Evolutionary conservation across 1,140 invertebrate species (phyloP).

Genomic region (Nylanderia fulva): DNA sequence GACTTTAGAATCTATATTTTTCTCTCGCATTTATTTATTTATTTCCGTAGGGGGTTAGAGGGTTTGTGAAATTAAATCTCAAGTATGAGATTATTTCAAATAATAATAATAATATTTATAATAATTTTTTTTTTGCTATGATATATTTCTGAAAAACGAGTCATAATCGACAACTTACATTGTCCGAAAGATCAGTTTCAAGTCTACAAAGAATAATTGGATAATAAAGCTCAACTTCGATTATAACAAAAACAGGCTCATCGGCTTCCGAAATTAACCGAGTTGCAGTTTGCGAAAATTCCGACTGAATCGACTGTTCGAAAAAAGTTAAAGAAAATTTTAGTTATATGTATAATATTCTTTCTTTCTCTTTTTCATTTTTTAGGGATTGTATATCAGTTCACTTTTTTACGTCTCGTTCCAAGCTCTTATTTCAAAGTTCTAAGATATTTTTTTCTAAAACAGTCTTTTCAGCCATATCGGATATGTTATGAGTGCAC

Average conservation of each 20-base stretch:
- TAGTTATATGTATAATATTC: background rate
- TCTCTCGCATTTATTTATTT: no score
- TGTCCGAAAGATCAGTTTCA: conserved; percentile 59
- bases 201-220: conserved; percentile 64
- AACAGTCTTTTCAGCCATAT: conserved; percentile 70
- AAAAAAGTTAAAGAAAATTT: background rate
- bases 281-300: background rate
- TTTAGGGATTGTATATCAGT: background rate
- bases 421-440: background rate
- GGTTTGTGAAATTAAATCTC: no score
- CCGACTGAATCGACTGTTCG: background rate
- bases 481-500: conserved; percentile 26
- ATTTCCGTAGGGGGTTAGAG: no score
- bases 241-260: conserved; percentile 72
- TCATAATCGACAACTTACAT: conserved; percentile 53
- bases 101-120: no score
- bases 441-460: conserved; percentile 66
- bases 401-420: conserved; percentile 58
- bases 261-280: conserved; percentile 62
- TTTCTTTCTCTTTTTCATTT: no score
- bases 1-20: no score
- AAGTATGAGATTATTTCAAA: no score
- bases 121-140: background rate
- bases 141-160: background rate
- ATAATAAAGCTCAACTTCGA: conserved; percentile 73